A percentile compares a stretch with the other conserved stretches of the same genome.
These are phyloP conservation scores for Pomacea maculata DNA, from an alignment of 1,140 invertebrate genomes.

Conservation along the genomic window DNA sequence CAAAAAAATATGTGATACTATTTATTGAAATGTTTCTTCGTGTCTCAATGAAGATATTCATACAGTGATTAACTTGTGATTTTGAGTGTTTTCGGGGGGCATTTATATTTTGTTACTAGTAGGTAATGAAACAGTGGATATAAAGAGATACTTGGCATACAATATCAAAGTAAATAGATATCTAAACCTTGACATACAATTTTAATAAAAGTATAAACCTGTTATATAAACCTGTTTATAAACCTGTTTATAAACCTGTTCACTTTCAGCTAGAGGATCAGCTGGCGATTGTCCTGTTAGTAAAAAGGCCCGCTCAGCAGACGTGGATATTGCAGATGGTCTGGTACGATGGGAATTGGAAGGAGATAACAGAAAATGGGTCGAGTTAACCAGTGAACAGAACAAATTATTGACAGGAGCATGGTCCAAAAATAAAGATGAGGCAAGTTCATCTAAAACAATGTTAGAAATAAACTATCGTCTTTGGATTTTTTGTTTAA, in stretches of 20 bases:
- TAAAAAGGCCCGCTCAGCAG: constrained; percentile 15
- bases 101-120: background rate
- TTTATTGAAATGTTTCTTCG: too few species aligned
- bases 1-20: too few species aligned
- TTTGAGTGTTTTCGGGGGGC: background rate
- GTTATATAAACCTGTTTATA: background rate
- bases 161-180: too few species aligned
- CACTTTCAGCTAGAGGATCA: constrained; percentile 16
- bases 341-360: constrained; percentile 52
- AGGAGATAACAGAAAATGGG: constrained; percentile 48
- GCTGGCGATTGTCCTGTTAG: constrained; percentile 26
- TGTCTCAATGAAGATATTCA: background rate
- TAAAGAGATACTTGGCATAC: background rate
- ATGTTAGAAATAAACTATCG: background rate
- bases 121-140: background rate
- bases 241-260: background rate
- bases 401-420: constrained; percentile 38
- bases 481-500: background rate
- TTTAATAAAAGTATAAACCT: background rate
- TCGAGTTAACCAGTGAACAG: constrained; percentile 31
- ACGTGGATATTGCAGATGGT: constrained; percentile 3
- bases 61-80: background rate
- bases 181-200: too few species aligned
- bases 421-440: constrained; percentile 33
- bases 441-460: constrained; percentile 26